Evolutionary conservation across 2,888 invertebrate genomes (phyloP), one percentile per base, ranked within the genome.

Genomic region (Meteorus colon): DNA sequence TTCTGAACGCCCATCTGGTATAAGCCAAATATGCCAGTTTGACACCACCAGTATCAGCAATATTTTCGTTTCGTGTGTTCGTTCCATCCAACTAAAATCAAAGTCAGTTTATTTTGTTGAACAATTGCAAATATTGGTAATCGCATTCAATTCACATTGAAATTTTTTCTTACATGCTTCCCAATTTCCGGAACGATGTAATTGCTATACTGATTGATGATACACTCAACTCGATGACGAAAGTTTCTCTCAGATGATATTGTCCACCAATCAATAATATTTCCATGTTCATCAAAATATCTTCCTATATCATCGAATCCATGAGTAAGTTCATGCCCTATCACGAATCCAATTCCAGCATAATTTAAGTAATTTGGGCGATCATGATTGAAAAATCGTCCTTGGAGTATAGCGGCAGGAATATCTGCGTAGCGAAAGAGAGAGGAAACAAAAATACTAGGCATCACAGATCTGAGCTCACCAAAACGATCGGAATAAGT

Each of bases 221-320:
- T 97, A 87, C 98, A 98, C 85, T 95, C 93, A 0, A 97, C 96
- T 86, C 94, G 95, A 81, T 95, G 92, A 73, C 96, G 91, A 88
- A 97, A 98, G 27, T 94, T 94, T 81, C 93, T 92, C 84, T 96
- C 96, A 0, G 98, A 97, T 80, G 92, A 91, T 69, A 94, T 92
- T 80, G 95, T 94, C 97, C 98, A 98, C 98, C 98, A 98, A 86
- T 97, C 96, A 0, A 95, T 93, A 80, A 98, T 91, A 90, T 98
- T 97, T 16, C 98, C 98, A 79, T 96, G 93, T 81, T 96, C 94
- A 90, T 98, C 97, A 86, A 97, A 98, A 91, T 97, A 96, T 65
- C 97, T 93, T 71, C 98, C 97, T 92, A 93, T 89, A 86, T 96
- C 95, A 86, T 96, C 96, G 85, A 96, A 96, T 12, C 96, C 96